Evolutionary conservation across 1,140 invertebrate species (phyloP).

Genomic region (Drosophila ogumai): DNA sequence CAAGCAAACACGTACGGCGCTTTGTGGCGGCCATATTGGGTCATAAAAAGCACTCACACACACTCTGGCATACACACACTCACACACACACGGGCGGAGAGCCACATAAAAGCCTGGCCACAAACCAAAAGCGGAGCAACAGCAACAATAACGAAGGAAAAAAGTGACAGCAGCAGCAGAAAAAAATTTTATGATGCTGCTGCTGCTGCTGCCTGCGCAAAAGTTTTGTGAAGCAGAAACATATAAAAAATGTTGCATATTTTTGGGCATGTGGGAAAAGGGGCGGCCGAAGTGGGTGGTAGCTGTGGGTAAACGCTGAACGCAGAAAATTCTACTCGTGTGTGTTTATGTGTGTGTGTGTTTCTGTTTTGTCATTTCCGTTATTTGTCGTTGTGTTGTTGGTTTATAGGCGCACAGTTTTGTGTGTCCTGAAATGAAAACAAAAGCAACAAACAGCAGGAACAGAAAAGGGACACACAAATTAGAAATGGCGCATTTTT

Average conservation of each 20-base stretch:
- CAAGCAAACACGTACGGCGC: constrained; percentile 67
- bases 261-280: constrained; percentile 60
- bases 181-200: constrained; percentile 79
- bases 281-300: neutral
- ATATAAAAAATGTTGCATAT: constrained; percentile 83
- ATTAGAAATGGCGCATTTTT: constrained; percentile 75
- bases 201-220: constrained; percentile 69
- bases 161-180: constrained; percentile 77
- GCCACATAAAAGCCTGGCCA: constrained; percentile 66
- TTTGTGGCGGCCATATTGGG: constrained; percentile 80
- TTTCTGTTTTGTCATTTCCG: constrained; percentile 52
- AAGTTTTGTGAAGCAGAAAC: constrained; percentile 82
- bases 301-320: neutral
- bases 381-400: constrained; percentile 51
- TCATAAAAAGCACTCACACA: constrained; percentile 77
- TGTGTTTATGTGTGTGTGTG: constrained; percentile 22
- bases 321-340: constrained; percentile 47
- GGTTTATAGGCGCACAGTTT: constrained; percentile 66
- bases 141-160: constrained; percentile 56
- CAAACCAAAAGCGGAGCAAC: constrained; percentile 54
- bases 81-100: constrained; percentile 27
- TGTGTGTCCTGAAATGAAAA: constrained; percentile 30
- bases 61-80: constrained; percentile 23
- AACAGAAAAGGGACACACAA: constrained; percentile 27
- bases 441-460: constrained; percentile 29